Base-by-base conservation (phyloP, 2,797 vertebrate genomes). In the Peromyscus nudipes region DNA sequence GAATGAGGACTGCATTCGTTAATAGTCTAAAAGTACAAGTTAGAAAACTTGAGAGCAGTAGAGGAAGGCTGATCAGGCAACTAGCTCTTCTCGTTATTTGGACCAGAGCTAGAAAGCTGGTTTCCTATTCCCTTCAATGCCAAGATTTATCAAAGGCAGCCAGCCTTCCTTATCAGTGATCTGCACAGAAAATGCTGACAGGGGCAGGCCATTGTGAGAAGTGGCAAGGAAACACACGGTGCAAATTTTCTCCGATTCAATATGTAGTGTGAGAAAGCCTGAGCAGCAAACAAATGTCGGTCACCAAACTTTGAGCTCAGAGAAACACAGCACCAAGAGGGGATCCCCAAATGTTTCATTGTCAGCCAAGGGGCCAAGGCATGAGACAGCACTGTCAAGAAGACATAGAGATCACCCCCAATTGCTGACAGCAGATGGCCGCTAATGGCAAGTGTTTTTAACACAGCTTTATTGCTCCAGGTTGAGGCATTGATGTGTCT, bases 371-470 rank as follows among this genome's bases (percentile, higher is more conserved):
- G 82, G 96, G 77, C 64, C 85, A 69, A 94, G 92, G 94, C 95
- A 97, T 40, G 92, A 97, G 91, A 83, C 97, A 97, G 97, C 98
- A 69, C 97, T 98, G 98, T 98, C 97, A 98, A 79, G 95, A 95
- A 90, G 97, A 98, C 96, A 96, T 97, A 98, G 98, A 98, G 97
- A 98, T 98, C 98, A 93, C 96, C 96, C 96, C 97, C 84, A 97
- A 97, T 80, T 97, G 97, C 93, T 96, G 94, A 96, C 77, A 98
- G 64, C 98, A 98, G 98, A 98, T 98, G 98, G 98, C 95, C 89
- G 95, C 97, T 98, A 98, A 98, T 98, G 97, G 98, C 97, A 98
- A 98, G 95, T 98, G 97, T 98, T 98, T 98, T 98, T 98, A 98
- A 98, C 94, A 64, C 92, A 93, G 91, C 94, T 98, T 98, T 98